phyloP scores from a whole-genome alignment of 2,888 invertebrate genomes.

The Nemotelus nigrinus region DNA sequence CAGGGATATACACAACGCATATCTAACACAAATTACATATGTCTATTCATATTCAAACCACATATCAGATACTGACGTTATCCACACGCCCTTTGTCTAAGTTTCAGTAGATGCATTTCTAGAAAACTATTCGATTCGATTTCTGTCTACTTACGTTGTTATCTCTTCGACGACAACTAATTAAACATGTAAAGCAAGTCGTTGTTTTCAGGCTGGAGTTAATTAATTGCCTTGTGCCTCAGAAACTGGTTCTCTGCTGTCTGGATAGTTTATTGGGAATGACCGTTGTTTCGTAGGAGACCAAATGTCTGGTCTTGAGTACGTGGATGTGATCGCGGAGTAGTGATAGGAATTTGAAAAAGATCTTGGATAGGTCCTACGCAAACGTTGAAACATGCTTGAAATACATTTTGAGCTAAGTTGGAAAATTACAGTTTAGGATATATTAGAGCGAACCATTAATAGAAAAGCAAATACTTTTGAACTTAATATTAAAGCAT shows the following conservation, averaged over 20 bases:
- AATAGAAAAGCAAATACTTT: too few relatives aligned
- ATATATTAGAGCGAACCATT: too few relatives aligned
- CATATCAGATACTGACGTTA: not conserved
- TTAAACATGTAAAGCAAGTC: constrained; percentile 62
- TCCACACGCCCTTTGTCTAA: constrained; percentile 18
- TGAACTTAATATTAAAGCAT: too few relatives aligned
- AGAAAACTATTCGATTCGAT: constrained; percentile 16
- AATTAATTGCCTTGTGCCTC: constrained; percentile 52
- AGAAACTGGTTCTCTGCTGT: constrained; percentile 26
- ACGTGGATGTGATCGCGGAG: constrained; percentile 11
- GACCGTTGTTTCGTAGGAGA: constrained; percentile 11
- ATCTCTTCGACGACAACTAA: constrained; percentile 59
- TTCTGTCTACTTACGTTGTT: constrained; percentile 38
- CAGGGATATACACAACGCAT: constrained; percentile 14
- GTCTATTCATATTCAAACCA: constrained; percentile 26
- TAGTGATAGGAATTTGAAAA: not conserved
- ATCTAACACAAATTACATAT: constrained; percentile 13
- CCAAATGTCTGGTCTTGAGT: constrained; percentile 16
- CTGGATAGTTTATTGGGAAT: too few relatives aligned
- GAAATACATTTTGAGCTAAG: too few relatives aligned
- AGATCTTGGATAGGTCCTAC: not conserved
- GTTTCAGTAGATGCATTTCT: not conserved
- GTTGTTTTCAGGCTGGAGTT: constrained; percentile 55
- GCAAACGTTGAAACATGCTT: too few relatives aligned
- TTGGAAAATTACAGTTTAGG: too few relatives aligned